Conservation (phyloP, 2,888 invertebrate species). For the Iphiclides podalirius region DNA sequence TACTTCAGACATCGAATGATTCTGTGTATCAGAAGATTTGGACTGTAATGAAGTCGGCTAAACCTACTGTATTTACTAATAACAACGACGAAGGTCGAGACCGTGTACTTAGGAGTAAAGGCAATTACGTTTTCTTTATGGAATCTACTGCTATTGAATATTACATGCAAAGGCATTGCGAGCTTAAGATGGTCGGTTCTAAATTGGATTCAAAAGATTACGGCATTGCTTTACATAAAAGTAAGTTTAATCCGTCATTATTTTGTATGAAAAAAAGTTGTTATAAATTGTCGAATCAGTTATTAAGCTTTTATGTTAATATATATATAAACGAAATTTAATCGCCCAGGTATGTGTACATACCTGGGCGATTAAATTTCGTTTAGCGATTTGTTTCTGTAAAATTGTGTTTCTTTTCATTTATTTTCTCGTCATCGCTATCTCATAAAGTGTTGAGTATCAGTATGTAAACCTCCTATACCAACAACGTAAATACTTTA, state of each 20-base stretch:
- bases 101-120: slow-evolving; percentile 86
- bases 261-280: too few relatives aligned
- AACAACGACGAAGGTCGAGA: slow-evolving; percentile 92
- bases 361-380: too few relatives aligned
- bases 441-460: too few relatives aligned
- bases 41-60: slow-evolving; percentile 91
- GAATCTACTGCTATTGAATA: slow-evolving; percentile 97
- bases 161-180: slow-evolving; percentile 89
- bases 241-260: slow-evolving; percentile 82
- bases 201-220: slow-evolving; percentile 91
- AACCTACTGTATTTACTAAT: slow-evolving; percentile 88
- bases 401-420: too few relatives aligned
- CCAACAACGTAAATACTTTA: too few relatives aligned
- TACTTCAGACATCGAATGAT: slow-evolving; percentile 91
- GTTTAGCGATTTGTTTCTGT: too few relatives aligned
- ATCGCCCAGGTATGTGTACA: too few relatives aligned
- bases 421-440: too few relatives aligned
- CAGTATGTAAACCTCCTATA: too few relatives aligned
- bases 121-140: slow-evolving; percentile 96
- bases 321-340: too few relatives aligned
- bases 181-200: slow-evolving; percentile 88
- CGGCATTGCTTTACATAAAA: slow-evolving; percentile 90
- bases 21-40: slow-evolving; percentile 93
- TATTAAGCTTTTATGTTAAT: too few relatives aligned
- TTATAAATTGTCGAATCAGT: too few relatives aligned